Base-by-base conservation (phyloP, 2,797 vertebrate species). In the Staurois parvus region DNA sequence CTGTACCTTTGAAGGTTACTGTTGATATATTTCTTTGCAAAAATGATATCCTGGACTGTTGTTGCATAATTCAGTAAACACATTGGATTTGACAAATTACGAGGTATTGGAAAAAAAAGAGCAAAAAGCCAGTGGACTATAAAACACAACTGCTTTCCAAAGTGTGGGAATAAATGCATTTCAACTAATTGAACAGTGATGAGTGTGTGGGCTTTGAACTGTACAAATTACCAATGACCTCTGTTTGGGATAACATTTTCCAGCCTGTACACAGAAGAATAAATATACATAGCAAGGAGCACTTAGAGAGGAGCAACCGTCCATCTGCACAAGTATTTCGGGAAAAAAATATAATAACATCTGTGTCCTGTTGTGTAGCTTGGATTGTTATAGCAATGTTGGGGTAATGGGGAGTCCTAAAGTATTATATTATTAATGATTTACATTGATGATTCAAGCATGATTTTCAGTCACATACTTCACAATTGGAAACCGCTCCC, bases 121-220 rank as follows among this genome's bases (percentile, higher is more conserved):
- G 66, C 29, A 56, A 72, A 74, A 72, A 32, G 30, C 4, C 72
- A 68, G 59, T 28, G 24, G 21, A 19, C 24, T 73, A 4, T 67
- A 17, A 67, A 86, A 75, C 34, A 77, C 59, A 70, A 72, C 26
- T 70, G 42, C 37, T 76, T 76, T 28, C 72, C 42, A 34, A 72
- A 85, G 40, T 85, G 85, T 86, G 85, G 85, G 85, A 86, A 86
- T 56, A 77, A 45, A 78, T 86, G 52, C 17, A 64, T 82, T 72
- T 77, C 37, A 78, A 62, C 30, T 48, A 77, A 72, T 10, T 32
- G 24, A 82, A 64, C 45, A 72, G 40, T 83, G 77, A 56, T n/a
- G 66, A 67, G 68, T 86, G 70, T 80, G 85, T 78, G 79, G 74
- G 79, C 48, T 86, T 76, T 82, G 66, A 62, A 81, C 84, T 72